Evolutionary conservation across 2,888 invertebrate genomes (phyloP).

Genomic region (Lucinisca nassula): DNA sequence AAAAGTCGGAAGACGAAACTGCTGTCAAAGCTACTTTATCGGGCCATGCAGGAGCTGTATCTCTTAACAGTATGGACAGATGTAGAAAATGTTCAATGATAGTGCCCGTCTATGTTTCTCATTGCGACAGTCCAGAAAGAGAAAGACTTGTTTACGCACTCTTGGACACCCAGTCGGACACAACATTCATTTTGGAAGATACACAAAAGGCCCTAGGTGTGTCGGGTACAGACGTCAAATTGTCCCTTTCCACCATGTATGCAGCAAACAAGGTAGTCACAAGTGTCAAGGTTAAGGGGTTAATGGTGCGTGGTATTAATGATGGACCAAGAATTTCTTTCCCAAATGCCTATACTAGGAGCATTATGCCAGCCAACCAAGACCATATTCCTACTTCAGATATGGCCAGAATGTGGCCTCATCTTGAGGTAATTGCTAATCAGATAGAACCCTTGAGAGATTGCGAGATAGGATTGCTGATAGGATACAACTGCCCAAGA

Average conservation of each 20-base stretch:
- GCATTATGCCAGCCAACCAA: constrained; percentile 60
- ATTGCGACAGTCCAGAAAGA: constrained; percentile 43
- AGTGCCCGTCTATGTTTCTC: constrained; percentile 61
- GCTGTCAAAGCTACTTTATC: neutral
- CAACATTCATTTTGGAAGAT: constrained; percentile 56
- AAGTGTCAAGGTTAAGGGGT: constrained; percentile 26
- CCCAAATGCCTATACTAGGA: constrained; percentile 60
- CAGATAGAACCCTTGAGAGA: constrained; percentile 29
- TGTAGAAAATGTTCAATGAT: constrained; percentile 35
- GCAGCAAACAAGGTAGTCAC: constrained; percentile 34
- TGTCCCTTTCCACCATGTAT: constrained; percentile 62
- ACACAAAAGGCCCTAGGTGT: constrained; percentile 46
- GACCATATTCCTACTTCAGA: constrained; percentile 56
- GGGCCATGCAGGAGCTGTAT: neutral
- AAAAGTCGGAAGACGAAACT: neutral
- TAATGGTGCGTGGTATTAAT: constrained; percentile 58
- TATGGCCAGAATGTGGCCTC: constrained; percentile 38
- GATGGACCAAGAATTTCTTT: constrained; percentile 43
- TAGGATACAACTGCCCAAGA: constrained; percentile 68
- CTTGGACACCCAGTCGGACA: constrained; percentile 69
- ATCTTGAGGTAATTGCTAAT: constrained; percentile 39
- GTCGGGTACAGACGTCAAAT: constrained; percentile 14
- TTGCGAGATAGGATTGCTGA: constrained; percentile 58
- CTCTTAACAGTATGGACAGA: neutral
- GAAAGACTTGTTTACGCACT: constrained; percentile 69